These are phyloP conservation scores for Platynereis dumerilii DNA, from an alignment of 2,888 invertebrate genomes.

Conservation along the genomic window DNA sequence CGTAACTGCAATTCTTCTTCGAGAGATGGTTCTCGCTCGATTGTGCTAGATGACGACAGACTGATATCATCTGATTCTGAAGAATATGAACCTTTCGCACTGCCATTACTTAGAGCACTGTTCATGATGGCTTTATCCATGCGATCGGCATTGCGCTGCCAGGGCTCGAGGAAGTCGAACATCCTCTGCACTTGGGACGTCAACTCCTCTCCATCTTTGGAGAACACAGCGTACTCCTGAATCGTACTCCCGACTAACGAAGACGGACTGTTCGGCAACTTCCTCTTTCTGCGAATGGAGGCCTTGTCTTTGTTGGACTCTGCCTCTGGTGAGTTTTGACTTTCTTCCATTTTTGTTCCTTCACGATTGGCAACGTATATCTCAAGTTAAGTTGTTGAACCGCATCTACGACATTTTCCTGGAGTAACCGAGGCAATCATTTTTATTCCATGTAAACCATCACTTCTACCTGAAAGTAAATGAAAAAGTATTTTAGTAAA, in stretches of 20 bases:
- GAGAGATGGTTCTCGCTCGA: conserved; percentile 9
- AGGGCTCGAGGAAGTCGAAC: conserved; percentile 19
- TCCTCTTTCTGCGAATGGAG: conserved; percentile 9
- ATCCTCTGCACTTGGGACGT: conserved; percentile 9
- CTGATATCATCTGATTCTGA: neutral
- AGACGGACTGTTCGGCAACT: conserved; percentile 1
- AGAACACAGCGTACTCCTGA: conserved; percentile 21
- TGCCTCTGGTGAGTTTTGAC: neutral
- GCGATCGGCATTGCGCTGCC: neutral
- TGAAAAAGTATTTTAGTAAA: too few relatives aligned
- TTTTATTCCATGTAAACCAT: too few relatives aligned
- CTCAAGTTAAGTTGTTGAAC: too few relatives aligned
- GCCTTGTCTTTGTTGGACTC: conserved; percentile 9
- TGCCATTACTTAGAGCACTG: neutral
- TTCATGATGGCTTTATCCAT: neutral
- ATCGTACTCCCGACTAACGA: conserved; percentile 19
- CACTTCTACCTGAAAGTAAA: too few relatives aligned
- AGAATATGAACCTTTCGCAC: neutral
- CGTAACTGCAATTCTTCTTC: conserved; percentile 22
- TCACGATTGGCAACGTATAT: too few relatives aligned
- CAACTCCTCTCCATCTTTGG: conserved; percentile 15
- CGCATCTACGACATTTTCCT: too few relatives aligned
- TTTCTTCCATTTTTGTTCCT: too few relatives aligned
- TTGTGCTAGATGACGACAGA: neutral
- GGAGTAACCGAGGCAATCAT: too few relatives aligned